Evolutionary conservation across 2,797 vertebrate genomes (phyloP).

Genomic region (Fistularia commersonii): DNA sequence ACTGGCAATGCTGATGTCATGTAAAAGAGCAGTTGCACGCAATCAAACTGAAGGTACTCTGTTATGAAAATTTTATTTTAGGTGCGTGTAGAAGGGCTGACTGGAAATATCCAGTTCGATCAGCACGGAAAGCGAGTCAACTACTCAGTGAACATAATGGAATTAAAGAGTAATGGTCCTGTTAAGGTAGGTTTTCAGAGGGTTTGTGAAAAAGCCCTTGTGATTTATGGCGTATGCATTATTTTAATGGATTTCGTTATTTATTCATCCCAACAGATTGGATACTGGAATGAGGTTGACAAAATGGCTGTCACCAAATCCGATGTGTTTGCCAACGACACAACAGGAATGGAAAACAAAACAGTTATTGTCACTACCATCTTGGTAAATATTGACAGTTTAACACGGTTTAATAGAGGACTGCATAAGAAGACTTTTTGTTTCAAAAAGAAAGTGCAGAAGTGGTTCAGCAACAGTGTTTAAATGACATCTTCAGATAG

Average conservation of each 20-base stretch:
- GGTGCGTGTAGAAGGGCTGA: conserved; percentile 95
- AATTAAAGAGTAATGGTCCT: conserved; percentile 93
- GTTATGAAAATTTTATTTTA: conserved; percentile 45
- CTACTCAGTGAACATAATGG: conserved; percentile 97
- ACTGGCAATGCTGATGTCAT: no score
- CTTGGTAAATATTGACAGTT: conserved; percentile 77
- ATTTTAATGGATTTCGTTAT: conserved; percentile 2
- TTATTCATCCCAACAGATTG: conserved; percentile 81
- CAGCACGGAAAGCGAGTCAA: conserved; percentile 97
- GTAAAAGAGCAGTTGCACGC: no score
- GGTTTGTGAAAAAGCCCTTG: neutral
- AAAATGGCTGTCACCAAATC: conserved; percentile 97
- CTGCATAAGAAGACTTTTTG: neutral
- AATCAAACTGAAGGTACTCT: neutral
- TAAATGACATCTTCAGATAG: neutral
- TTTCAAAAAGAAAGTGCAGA: no score
- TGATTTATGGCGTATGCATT: neutral
- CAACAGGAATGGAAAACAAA: conserved; percentile 96
- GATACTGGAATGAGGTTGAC: conserved; percentile 98
- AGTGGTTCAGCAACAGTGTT: no score
- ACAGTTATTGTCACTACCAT: conserved; percentile 98
- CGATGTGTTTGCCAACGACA: conserved; percentile 89
- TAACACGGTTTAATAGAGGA: neutral
- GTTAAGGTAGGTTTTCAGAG: conserved; percentile 83
- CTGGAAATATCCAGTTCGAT: conserved; percentile 98